Evolutionary conservation across 2,113 vertebrate species (phyloP).

Genomic region (human (Homo sapiens)): DNA sequence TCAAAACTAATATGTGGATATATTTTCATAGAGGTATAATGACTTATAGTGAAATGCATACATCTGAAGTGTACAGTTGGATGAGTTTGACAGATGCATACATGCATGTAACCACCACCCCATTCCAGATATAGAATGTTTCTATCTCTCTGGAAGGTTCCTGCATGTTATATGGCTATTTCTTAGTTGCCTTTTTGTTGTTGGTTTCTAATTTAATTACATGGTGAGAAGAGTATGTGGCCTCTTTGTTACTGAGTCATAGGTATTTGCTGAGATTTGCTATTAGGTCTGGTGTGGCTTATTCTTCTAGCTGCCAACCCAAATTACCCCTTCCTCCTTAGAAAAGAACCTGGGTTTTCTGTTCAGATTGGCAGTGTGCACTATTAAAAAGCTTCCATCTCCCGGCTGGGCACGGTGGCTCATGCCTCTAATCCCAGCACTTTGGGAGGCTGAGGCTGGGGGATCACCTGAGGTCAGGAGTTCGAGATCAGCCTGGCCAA

Average conservation of each 20-base stretch:
- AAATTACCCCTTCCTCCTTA: background rate
- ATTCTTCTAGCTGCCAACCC: background rate
- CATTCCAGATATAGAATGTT: background rate
- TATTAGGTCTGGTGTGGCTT: background rate
- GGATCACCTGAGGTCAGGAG: background rate
- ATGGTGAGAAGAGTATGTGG: background rate
- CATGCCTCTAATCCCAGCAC: background rate
- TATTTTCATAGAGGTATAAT: background rate
- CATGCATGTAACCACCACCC: background rate
- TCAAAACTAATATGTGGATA: background rate
- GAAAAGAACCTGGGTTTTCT: background rate
- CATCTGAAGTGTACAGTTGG: background rate
- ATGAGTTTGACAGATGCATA: background rate
- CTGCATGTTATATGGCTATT: background rate
- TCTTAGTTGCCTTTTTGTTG: background rate
- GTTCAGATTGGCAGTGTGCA: background rate
- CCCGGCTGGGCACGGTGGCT: background rate
- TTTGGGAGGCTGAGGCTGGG: background rate
- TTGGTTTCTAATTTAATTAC: slow-evolving; percentile 17
- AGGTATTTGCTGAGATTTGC: background rate
- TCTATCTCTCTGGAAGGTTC: background rate
- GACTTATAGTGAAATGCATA: background rate
- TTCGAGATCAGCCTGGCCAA: background rate
- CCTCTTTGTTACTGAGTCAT: background rate
- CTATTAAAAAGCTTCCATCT: background rate